phyloP scores from a whole-genome alignment of 2,797 vertebrate species.

The Enoplosus armatus region DNA sequence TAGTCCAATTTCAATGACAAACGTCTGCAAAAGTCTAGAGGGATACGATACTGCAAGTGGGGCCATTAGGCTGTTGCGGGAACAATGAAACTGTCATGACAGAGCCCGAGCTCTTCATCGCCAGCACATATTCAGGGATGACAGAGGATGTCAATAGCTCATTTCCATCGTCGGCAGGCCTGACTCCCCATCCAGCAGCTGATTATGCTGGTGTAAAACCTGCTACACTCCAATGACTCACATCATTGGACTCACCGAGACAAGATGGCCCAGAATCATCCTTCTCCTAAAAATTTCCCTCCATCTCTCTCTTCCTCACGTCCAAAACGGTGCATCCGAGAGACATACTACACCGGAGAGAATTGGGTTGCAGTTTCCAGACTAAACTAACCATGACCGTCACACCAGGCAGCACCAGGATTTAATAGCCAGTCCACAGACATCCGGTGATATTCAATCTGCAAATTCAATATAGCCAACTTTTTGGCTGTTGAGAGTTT shows the following conservation, averaged over 20 bases:
- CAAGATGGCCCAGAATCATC: slow-evolving; percentile 70
- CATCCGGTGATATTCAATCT: slow-evolving; percentile 61
- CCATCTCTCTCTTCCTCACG: slow-evolving; percentile 35
- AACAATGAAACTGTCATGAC: slow-evolving; percentile 72
- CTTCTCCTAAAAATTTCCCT: slow-evolving; percentile 47
- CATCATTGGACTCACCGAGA: slow-evolving; percentile 72
- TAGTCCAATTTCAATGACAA: slow-evolving; percentile 63
- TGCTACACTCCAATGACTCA: slow-evolving; percentile 75
- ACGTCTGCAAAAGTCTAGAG: slow-evolving; percentile 38
- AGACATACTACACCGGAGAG: slow-evolving; percentile 33
- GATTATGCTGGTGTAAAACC: slow-evolving; percentile 74
- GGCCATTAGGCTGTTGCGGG: slow-evolving; percentile 63
- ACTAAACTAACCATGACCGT: slow-evolving; percentile 63
- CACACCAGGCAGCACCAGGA: slow-evolving; percentile 43
- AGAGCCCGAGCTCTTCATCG: slow-evolving; percentile 67
- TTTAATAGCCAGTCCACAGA: slow-evolving; percentile 62
- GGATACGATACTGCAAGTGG: slow-evolving; percentile 47
- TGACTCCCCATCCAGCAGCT: slow-evolving; percentile 56
- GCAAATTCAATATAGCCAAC: slow-evolving; percentile 48
- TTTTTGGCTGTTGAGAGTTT: slow-evolving; percentile 38
- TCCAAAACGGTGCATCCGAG: slow-evolving; percentile 28
- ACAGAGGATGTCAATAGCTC: slow-evolving; percentile 76
- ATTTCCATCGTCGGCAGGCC: slow-evolving; percentile 74
- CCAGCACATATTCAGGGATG: slow-evolving; percentile 61
- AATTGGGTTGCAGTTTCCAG: slow-evolving; percentile 54